These are phyloP conservation scores for Hipposideros larvatus DNA, from an alignment of 2,797 vertebrate species.

Conservation along the genomic window DNA sequence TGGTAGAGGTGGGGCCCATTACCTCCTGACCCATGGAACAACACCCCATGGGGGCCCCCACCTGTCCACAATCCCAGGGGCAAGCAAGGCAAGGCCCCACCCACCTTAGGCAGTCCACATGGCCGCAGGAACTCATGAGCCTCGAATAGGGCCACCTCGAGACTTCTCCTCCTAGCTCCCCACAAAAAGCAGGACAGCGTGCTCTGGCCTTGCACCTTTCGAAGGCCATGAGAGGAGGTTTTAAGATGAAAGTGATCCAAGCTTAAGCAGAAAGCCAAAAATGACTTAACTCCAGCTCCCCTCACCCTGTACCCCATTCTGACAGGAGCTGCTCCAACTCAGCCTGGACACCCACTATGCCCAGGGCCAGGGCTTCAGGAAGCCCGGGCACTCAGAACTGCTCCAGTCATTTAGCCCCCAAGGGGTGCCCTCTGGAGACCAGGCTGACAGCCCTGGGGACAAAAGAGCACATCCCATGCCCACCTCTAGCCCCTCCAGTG, in stretches of 20 bases:
- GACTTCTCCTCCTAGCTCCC: background rate
- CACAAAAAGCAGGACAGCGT: background rate
- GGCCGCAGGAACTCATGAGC: background rate
- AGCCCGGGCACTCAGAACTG: background rate
- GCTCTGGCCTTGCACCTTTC: background rate
- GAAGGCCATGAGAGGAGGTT: background rate
- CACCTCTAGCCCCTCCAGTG: background rate
- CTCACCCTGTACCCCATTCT: background rate
- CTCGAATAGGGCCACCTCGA: background rate
- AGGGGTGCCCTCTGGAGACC: background rate
- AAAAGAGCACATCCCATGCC: background rate
- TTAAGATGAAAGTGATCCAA: slow-evolving; percentile 7
- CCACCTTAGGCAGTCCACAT: background rate
- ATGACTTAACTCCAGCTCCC: background rate
- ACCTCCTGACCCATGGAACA: background rate
- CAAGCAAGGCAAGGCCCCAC: background rate
- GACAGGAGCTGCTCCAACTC: background rate
- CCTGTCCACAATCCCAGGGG: background rate
- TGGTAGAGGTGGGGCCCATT: rapidly evolving
- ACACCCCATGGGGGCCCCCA: background rate
- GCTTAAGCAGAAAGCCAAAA: background rate
- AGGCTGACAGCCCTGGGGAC: background rate
- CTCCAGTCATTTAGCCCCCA: background rate
- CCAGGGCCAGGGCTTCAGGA: background rate
- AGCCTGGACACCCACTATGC: background rate